Evolutionary conservation across 2,113 vertebrate species (phyloP).

Genomic region (Octodon degus): DNA sequence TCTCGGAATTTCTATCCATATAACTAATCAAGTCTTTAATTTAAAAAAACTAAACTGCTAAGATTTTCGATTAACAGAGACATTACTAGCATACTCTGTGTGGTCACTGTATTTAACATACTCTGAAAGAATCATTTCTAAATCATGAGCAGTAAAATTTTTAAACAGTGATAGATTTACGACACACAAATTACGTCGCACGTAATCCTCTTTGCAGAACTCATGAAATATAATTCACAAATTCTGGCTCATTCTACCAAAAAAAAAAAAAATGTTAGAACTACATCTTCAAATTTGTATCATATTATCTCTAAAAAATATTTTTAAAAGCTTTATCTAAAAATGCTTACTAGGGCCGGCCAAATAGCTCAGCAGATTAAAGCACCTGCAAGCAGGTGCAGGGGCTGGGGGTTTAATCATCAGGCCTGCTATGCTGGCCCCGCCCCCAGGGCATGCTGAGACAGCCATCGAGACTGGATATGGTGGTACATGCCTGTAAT

Average conservation of each 20-base stretch:
- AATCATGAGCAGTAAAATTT: conserved; percentile 37
- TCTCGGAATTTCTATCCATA: conserved; percentile 55
- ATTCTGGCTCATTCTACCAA: not conserved
- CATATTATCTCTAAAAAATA: not conserved
- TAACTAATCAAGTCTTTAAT: conserved; percentile 61
- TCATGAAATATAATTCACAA: conserved; percentile 58
- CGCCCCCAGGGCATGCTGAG: too few relatives aligned
- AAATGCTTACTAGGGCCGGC: not conserved
- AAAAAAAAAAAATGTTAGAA: not conserved
- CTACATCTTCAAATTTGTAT: not conserved
- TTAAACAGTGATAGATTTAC: conserved; percentile 35
- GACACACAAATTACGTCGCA: not conserved
- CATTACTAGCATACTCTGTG: not conserved
- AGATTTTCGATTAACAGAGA: conserved; percentile 37
- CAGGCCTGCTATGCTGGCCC: too few relatives aligned
- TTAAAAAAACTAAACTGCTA: conserved; percentile 55
- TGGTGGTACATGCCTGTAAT: too few relatives aligned
- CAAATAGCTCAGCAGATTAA: too few relatives aligned
- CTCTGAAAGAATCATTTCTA: conserved; percentile 42
- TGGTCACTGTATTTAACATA: conserved; percentile 45
- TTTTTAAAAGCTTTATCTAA: not conserved
- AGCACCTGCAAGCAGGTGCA: too few relatives aligned
- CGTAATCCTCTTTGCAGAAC: conserved; percentile 17
- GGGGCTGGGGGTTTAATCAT: too few relatives aligned
- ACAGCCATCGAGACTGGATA: too few relatives aligned